Conservation (phyloP, 2,113 vertebrate genomes). For the Hiodon alosoides region DNA sequence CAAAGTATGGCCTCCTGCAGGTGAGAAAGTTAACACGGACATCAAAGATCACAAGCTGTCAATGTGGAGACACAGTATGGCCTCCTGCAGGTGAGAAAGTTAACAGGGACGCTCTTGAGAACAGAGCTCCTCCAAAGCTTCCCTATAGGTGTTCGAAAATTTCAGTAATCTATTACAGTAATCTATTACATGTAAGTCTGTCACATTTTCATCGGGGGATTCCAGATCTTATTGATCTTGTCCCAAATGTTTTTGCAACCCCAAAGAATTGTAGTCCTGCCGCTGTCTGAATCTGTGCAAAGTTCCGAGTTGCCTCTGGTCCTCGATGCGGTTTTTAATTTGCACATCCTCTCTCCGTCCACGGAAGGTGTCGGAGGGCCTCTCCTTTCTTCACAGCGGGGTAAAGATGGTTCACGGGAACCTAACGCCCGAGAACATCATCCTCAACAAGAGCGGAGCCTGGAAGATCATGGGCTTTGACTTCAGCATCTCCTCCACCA, state of each 20-base stretch:
- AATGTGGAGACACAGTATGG: conserved; percentile 97
- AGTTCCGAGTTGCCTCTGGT: too few relatives aligned
- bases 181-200: too few relatives aligned
- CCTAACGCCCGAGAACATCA: conserved; percentile 87
- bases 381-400: conserved; percentile 92
- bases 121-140: too few relatives aligned
- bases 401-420: conserved; percentile 99
- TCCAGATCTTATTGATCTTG: too few relatives aligned
- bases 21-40: conserved; percentile 52
- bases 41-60: conserved; percentile 91
- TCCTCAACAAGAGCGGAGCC: conserved; percentile 93
- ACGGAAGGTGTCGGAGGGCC: conserved; percentile 86
- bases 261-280: background rate
- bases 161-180: too few relatives aligned
- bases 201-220: too few relatives aligned
- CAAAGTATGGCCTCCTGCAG: conserved; percentile 94
- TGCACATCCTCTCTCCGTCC: background rate
- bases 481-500: conserved; percentile 86
- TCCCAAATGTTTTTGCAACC: too few relatives aligned
- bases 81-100: conserved; percentile 80
- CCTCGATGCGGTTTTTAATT: background rate
- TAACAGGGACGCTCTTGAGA: too few relatives aligned
- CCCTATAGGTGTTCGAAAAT: too few relatives aligned
- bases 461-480: conserved; percentile 99
- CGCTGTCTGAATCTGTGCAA: background rate